These are phyloP conservation scores for Sphinx pinastri DNA, from an alignment of 2,888 invertebrate species.

Conservation along the genomic window DNA sequence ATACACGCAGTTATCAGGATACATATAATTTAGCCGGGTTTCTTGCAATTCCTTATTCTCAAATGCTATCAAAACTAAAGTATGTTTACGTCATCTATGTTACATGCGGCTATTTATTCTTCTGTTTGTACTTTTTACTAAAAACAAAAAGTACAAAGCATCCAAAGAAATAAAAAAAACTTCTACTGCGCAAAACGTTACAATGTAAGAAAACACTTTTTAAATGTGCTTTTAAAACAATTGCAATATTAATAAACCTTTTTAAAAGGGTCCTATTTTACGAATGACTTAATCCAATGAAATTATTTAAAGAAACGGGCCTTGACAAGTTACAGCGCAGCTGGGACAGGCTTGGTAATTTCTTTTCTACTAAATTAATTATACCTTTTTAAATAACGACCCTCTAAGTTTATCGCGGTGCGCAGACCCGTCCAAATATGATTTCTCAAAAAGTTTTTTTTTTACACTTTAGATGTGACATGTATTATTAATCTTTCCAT, in stretches of 20 bases:
- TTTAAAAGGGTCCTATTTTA: slow-evolving; percentile 19
- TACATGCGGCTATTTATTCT: too few species aligned
- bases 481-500: background rate
- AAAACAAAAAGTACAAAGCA: too few species aligned
- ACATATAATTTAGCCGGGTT: too few species aligned
- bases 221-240: slow-evolving; percentile 12
- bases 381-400: slow-evolving; percentile 22
- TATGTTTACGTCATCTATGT: too few species aligned
- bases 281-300: slow-evolving; percentile 23
- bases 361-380: slow-evolving; percentile 22
- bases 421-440: slow-evolving; percentile 4
- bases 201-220: background rate
- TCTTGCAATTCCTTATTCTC: too few species aligned
- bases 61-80: too few species aligned
- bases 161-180: too few species aligned
- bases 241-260: slow-evolving; percentile 22
- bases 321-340: slow-evolving; percentile 19
- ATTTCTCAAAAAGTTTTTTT: background rate
- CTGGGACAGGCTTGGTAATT: slow-evolving; percentile 15
- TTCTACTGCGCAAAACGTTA: background rate
- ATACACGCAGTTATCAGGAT: too few species aligned
- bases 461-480: background rate
- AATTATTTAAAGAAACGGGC: slow-evolving; percentile 24
- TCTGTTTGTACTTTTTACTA: too few species aligned
- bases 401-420: slow-evolving; percentile 11